Evolutionary conservation across 2,797 vertebrate genomes (phyloP).

Genomic region (Philypnodon macrostomus): DNA sequence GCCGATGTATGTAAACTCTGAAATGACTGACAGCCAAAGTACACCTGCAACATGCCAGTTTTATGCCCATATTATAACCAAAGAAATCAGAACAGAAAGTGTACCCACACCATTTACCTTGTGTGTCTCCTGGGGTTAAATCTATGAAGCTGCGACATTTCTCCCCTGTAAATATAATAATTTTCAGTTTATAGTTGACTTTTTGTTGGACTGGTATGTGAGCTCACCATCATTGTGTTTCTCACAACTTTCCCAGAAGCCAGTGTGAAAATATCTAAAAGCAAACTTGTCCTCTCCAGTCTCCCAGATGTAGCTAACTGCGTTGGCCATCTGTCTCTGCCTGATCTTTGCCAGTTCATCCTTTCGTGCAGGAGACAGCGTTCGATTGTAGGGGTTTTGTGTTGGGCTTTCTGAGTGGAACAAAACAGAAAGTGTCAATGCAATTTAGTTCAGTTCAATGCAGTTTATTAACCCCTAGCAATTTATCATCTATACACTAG

Average conservation of each 20-base stretch:
- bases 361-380: slow-evolving; percentile 65
- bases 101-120: slow-evolving; percentile 64
- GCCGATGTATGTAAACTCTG: slow-evolving; percentile 84
- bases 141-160: slow-evolving; percentile 83
- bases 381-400: slow-evolving; percentile 72
- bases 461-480: too few relatives aligned
- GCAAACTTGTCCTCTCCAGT: slow-evolving; percentile 85
- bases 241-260: slow-evolving; percentile 87
- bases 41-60: slow-evolving; percentile 65
- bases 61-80: neutral
- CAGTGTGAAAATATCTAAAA: slow-evolving; percentile 85
- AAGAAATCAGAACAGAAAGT: too few relatives aligned
- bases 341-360: slow-evolving; percentile 74
- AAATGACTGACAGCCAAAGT: slow-evolving; percentile 77
- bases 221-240: slow-evolving; percentile 79
- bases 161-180: slow-evolving; percentile 65
- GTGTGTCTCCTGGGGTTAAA: slow-evolving; percentile 82
- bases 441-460: neutral
- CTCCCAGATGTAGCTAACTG: slow-evolving; percentile 87
- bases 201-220: neutral
- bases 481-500: too few relatives aligned
- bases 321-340: slow-evolving; percentile 76
- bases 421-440: neutral
- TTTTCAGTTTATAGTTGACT: neutral
- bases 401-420: slow-evolving; percentile 71